These are phyloP conservation scores for Clarias pachynema DNA, from an alignment of 2,797 vertebrate genomes.

Conservation along the genomic window DNA sequence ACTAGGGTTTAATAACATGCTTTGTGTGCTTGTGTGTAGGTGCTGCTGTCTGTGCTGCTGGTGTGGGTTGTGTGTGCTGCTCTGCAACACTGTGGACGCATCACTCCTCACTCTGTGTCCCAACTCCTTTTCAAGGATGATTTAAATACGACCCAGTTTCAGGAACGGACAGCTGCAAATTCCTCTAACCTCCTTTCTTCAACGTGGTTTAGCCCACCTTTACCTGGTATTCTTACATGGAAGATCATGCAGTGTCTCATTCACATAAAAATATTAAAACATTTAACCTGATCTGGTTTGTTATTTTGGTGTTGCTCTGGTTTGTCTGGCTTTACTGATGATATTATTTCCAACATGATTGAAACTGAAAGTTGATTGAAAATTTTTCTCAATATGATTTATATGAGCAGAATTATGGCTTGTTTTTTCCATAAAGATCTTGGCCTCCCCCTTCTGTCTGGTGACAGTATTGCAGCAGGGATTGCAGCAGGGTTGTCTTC, in stretches of 20 bases:
- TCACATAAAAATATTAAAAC: background rate
- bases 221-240: slow-evolving; percentile 69
- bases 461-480: slow-evolving; percentile 70
- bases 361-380: no score
- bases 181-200: slow-evolving; percentile 2
- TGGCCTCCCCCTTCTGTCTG: slow-evolving; percentile 76
- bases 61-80: slow-evolving; percentile 72
- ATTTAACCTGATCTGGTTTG: background rate
- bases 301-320: background rate
- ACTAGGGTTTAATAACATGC: background rate
- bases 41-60: slow-evolving; percentile 73
- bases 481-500: slow-evolving; percentile 74
- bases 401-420: background rate
- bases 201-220: slow-evolving; percentile 77
- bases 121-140: slow-evolving; percentile 50
- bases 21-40: slow-evolving; percentile 61
- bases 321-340: background rate
- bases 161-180: background rate
- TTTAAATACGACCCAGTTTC: slow-evolving; percentile 55
- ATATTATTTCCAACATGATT: background rate
- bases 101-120: slow-evolving; percentile 48
- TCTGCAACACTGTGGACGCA: slow-evolving; percentile 62
- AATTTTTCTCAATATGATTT: background rate
- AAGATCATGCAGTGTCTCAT: background rate
- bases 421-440: slow-evolving; percentile 63